phyloP scores from a whole-genome alignment of 2,113 vertebrate species.

The Coptodon bakossiorum region DNA sequence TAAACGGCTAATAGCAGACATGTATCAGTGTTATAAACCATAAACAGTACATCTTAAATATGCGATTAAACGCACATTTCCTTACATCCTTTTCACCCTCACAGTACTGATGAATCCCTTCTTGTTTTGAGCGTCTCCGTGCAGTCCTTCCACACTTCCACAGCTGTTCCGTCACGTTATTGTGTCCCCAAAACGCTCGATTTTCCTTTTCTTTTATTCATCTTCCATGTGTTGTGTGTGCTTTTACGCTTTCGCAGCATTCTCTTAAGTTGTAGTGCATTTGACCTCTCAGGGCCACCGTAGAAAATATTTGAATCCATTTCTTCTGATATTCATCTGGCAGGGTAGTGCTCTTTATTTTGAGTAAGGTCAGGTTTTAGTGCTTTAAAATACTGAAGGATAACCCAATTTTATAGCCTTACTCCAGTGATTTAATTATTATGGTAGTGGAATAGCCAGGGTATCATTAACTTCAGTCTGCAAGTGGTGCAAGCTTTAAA shows the following conservation, averaged over 20 bases:
- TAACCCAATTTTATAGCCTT: not conserved
- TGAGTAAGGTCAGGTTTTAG: not conserved
- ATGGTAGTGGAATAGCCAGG: not conserved
- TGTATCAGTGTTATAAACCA: not conserved
- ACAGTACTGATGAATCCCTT: not conserved
- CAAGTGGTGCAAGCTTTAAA: not conserved
- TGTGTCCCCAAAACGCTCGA: not conserved
- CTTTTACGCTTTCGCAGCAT: not conserved
- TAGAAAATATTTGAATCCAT: not conserved
- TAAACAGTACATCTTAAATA: not conserved
- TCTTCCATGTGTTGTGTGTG: not conserved
- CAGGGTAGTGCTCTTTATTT: not conserved
- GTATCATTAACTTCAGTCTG: not conserved
- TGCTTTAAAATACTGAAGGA: not conserved
- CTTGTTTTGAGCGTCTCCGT: not conserved
- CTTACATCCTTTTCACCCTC: not conserved
- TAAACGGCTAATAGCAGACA: not conserved
- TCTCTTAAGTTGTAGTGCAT: not conserved
- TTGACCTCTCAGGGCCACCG: not conserved
- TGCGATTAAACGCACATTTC: not conserved
- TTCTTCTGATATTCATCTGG: not conserved
- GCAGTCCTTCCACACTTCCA: not conserved
- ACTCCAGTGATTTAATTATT: not conserved
- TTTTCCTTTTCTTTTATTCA: not conserved
- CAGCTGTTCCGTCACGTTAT: not conserved